phyloP scores from a whole-genome alignment of 2,797 vertebrate species.

The Sarcoramphus papa region DNA sequence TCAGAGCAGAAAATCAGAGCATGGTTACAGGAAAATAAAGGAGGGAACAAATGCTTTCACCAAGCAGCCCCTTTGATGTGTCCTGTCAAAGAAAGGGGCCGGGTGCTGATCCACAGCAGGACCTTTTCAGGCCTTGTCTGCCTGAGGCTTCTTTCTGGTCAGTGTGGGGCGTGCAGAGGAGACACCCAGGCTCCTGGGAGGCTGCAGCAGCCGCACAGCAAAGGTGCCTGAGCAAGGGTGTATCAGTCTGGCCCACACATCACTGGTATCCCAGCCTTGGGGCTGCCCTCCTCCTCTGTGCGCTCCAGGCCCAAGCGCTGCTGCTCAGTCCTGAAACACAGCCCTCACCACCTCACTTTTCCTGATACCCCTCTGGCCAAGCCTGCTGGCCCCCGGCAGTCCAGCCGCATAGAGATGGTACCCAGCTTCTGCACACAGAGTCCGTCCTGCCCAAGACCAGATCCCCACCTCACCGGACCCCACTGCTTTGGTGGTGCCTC shows the following conservation, averaged over 20 bases:
- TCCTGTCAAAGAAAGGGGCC: not conserved
- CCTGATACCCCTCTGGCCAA: not conserved
- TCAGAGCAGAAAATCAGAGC: not conserved
- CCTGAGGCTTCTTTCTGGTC: not conserved
- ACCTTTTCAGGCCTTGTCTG: not conserved
- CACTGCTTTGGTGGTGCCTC: not conserved
- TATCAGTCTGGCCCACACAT: not conserved
- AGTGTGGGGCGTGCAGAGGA: not conserved
- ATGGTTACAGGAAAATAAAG: not conserved
- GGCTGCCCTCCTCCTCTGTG: not conserved
- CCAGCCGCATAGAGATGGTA: too few relatives aligned
- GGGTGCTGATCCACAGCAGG: not conserved
- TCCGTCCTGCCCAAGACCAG: not conserved
- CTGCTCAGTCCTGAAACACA: not conserved
- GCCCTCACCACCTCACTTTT: not conserved
- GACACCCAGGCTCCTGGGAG: not conserved
- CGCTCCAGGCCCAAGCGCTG: not conserved
- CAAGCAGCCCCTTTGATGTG: not conserved
- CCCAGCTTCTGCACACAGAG: not conserved
- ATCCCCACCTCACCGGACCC: not conserved
- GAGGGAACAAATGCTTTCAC: not conserved
- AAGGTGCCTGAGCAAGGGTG: not conserved
- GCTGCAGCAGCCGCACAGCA: rapidly evolving
- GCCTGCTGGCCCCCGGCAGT: not conserved
- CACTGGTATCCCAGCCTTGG: not conserved